Conservation (phyloP, 2,888 invertebrate species). For the Ichneumoninae sp. region DNA sequence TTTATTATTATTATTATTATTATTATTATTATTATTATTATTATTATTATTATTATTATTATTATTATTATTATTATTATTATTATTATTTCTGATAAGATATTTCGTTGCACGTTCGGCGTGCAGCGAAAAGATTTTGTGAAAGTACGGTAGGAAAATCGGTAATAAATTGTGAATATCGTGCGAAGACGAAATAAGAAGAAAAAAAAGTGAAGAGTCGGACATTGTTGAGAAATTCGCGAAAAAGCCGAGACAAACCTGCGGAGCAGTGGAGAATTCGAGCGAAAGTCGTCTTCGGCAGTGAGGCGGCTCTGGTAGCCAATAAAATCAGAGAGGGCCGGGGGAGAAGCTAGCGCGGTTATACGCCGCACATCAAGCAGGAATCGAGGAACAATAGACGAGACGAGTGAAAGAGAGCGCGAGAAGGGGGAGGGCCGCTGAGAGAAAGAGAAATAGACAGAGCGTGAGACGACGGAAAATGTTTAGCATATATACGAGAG, state of each 20-base stretch:
- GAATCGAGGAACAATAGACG: conserved; percentile 58
- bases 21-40: background rate
- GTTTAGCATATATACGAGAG: conserved; percentile 83
- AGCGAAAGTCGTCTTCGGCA: conserved; percentile 49
- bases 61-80: background rate
- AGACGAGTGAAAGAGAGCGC: conserved; percentile 19
- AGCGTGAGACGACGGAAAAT: conserved; percentile 62
- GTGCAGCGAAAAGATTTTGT: background rate
- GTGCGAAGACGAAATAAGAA: background rate
- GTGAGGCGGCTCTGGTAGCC: conserved; percentile 20
- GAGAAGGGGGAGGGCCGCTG: conserved; percentile 19
- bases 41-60: background rate
- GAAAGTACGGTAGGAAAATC: background rate
- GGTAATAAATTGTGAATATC: background rate
- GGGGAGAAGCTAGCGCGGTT: conserved; percentile 10
- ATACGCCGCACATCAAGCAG: conserved; percentile 34
- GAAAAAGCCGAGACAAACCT: conserved; percentile 5
- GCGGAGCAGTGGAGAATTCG: conserved; percentile 41
- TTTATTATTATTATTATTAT: background rate
- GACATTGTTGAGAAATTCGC: background rate
- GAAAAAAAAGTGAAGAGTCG: background rate
- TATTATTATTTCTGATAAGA: background rate
- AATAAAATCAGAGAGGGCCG: conserved; percentile 54
- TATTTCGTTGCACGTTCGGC: too few relatives aligned
- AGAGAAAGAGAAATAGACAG: conserved; percentile 36